Evolutionary conservation across 2,888 invertebrate species (phyloP).

Genomic region (Craniophora ligustri): DNA sequence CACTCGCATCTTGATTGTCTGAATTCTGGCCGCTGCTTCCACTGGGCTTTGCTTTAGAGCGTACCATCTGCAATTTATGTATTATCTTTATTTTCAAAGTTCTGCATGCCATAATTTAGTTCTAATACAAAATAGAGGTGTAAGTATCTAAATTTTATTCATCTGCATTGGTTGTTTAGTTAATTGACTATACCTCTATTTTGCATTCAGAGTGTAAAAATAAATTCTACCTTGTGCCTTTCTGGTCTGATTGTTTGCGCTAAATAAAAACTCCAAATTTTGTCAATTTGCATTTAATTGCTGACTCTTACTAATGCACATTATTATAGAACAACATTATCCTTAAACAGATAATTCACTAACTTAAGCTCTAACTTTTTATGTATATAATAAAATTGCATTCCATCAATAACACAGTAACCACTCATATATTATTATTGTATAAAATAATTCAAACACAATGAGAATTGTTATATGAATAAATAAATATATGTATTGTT

Average conservation of each 20-base stretch:
- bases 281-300: conserved; percentile 51
- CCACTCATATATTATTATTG: conserved; percentile 5
- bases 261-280: conserved; percentile 53
- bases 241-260: conserved; percentile 24
- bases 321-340: conserved; percentile 25
- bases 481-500: too few species aligned
- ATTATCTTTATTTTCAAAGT: conserved; percentile 35
- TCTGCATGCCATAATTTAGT: conserved; percentile 5
- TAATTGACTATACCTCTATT: conserved; percentile 9
- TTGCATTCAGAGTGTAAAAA: conserved; percentile 22
- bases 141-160: neutral
- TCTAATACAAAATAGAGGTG: conserved; percentile 35
- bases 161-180: neutral
- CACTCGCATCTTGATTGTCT: conserved; percentile 75
- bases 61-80: conserved; percentile 83
- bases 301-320: conserved; percentile 27
- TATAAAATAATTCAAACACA: too few species aligned
- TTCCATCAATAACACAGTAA: conserved; percentile 16
- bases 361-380: too few species aligned
- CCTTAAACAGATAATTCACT: conserved; percentile 26
- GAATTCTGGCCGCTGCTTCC: conserved; percentile 79
- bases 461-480: too few species aligned
- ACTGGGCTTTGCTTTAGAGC: conserved; percentile 78
- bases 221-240: conserved; percentile 31
- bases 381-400: conserved; percentile 33